A percentile compares a stretch with the other conserved stretches of the same genome.
These are phyloP conservation scores for Drosophila pachea DNA, from an alignment of 1,140 invertebrate genomes.

Conservation along the genomic window DNA sequence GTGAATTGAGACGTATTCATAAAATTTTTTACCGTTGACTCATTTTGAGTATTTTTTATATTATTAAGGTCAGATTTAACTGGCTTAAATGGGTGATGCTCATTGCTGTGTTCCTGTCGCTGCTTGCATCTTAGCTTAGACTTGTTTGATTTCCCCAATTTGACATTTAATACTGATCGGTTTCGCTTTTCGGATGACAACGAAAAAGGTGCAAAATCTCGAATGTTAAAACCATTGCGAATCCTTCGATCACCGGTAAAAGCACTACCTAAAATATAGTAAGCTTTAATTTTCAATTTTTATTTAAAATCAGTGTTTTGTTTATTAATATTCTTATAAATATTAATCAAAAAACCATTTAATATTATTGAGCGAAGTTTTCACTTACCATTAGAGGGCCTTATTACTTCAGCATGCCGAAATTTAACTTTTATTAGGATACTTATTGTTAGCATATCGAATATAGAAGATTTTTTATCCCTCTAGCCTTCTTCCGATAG, in stretches of 20 bases:
- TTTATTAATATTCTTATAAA: no score
- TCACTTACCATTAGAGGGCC: neutral
- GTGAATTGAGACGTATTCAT: neutral
- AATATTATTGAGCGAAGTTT: neutral
- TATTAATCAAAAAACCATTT: no score
- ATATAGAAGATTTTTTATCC: neutral
- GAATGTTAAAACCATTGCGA: neutral
- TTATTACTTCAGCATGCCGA: neutral
- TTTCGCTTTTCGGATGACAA: neutral
- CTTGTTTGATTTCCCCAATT: conserved; percentile 9
- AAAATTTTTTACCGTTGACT: neutral
- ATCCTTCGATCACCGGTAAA: neutral
- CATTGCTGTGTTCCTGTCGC: neutral
- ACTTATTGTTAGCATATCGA: conserved; percentile 13
- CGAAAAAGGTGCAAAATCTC: conserved; percentile 6
- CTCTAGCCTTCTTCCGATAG: no score
- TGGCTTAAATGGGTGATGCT: no score
- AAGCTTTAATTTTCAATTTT: neutral
- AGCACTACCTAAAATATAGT: neutral
- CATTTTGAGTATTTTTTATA: neutral
- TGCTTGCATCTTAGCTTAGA: conserved; percentile 2
- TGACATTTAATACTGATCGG: conserved; percentile 35
- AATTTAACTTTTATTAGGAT: conserved; percentile 11
- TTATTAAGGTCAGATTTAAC: neutral
- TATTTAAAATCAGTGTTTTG: no score